Conservation (phyloP, 2,797 vertebrate species). For the Acestrorhynchus altus region DNA sequence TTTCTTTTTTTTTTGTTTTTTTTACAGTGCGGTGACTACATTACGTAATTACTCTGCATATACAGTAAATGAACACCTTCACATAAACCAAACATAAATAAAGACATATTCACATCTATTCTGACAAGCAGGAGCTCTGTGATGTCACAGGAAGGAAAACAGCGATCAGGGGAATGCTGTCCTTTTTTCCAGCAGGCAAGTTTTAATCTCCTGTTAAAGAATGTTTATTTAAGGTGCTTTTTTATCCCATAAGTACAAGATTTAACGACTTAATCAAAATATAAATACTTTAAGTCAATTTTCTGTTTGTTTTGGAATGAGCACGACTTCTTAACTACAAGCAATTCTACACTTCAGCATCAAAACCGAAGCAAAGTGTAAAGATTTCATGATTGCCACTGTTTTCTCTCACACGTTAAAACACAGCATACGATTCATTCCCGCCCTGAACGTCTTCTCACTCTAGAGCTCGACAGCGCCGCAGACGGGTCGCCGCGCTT, state of each 20-base stretch:
- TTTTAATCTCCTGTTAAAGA: constrained; percentile 31
- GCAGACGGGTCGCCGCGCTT: neutral
- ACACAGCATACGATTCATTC: constrained; percentile 1
- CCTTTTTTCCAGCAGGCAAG: constrained; percentile 1
- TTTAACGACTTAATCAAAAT: constrained; percentile 38
- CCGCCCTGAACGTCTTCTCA: neutral
- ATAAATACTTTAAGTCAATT: constrained; percentile 19
- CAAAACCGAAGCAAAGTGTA: constrained; percentile 18
- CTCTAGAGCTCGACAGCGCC: neutral
- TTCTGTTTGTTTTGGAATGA: constrained; percentile 24
- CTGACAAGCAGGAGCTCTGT: neutral
- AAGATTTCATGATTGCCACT: constrained; percentile 30
- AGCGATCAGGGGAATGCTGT: neutral
- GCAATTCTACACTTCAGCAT: neutral
- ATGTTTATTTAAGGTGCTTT: constrained; percentile 30
- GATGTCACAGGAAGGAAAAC: constrained; percentile 4
- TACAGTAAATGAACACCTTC: neutral
- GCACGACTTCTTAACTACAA: neutral
- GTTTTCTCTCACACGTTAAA: constrained; percentile 22
- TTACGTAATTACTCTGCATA: neutral
- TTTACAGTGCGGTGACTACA: neutral
- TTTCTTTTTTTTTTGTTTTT: no score
- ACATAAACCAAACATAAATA: neutral
- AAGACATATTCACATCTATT: neutral
- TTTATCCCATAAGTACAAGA: constrained; percentile 30